phyloP scores from a whole-genome alignment of 2,888 invertebrate genomes.

The Diaprepes abbreviatus region DNA sequence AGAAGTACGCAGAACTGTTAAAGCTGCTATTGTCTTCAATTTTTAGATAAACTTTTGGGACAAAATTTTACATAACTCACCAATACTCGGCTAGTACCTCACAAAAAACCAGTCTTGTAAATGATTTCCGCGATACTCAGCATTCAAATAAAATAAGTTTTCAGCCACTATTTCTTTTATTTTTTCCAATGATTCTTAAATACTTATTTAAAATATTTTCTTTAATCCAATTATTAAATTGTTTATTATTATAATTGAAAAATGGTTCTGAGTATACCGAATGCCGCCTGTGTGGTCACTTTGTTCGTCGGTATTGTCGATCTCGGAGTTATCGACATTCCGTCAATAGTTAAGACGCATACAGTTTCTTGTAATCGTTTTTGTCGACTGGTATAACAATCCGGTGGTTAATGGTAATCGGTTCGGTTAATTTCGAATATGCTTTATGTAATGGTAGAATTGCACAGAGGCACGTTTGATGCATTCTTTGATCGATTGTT shows the following conservation, averaged over 20 bases:
- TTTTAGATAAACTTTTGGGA: too few species aligned
- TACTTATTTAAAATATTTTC: not conserved
- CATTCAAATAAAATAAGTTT: too few species aligned
- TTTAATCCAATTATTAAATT: not conserved
- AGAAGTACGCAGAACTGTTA: too few species aligned
- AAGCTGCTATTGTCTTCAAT: too few species aligned
- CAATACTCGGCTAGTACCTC: too few species aligned
- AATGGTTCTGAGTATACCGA: not conserved
- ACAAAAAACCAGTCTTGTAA: too few species aligned
- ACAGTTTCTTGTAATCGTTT: constrained; percentile 29
- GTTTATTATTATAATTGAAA: constrained; percentile 7
- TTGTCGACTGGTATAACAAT: constrained; percentile 30
- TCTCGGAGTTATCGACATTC: constrained; percentile 32
- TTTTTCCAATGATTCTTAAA: not conserved
- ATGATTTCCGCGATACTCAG: too few species aligned
- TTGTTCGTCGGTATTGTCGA: constrained; percentile 14
- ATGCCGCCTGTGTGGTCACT: constrained; percentile 24
- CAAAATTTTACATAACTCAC: too few species aligned
- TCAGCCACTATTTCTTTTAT: too few species aligned
- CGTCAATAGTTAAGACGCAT: constrained; percentile 28
- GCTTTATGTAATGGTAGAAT: constrained; percentile 52
- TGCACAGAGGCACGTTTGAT: constrained; percentile 21
- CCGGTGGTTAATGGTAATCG: constrained; percentile 63
- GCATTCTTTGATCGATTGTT: constrained; percentile 29
- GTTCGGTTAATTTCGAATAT: constrained; percentile 63